Conservation (phyloP, 2,888 invertebrate species). For the Epinotia ramella region DNA sequence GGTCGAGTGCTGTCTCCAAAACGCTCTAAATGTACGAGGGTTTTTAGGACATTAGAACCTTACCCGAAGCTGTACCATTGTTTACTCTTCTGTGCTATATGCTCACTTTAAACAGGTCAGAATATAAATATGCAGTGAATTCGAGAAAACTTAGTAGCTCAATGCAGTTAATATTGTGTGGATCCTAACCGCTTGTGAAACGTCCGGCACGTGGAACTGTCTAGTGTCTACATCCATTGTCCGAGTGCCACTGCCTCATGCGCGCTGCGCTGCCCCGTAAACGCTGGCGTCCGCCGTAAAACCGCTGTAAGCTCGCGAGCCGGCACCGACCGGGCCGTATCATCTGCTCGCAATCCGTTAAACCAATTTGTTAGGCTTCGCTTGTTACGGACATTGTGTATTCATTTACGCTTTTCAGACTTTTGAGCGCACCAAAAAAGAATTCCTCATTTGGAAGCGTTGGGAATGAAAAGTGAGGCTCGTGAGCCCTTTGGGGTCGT, state of each 20-base stretch:
- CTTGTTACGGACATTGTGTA: constrained; percentile 42
- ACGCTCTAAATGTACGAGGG: no score
- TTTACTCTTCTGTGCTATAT: no score
- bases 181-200: neutral
- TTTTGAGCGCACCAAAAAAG: constrained; percentile 36
- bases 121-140: no score
- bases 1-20: no score
- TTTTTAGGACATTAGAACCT: no score
- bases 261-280: neutral
- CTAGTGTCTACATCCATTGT: neutral
- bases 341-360: constrained; percentile 24
- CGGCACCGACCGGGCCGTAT: neutral
- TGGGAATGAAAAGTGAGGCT: constrained; percentile 40
- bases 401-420: constrained; percentile 40
- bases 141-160: no score
- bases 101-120: no score
- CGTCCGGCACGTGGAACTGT: neutral
- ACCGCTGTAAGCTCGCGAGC: neutral
- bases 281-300: constrained; percentile 7
- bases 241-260: neutral
- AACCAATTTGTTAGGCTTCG: constrained; percentile 41
- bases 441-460: constrained; percentile 40
- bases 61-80: no score
- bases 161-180: neutral
- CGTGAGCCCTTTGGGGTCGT: constrained; percentile 22